Percentiles rank a stretch among this genome's conserved stretches.
phyloP scores from a whole-genome alignment of 2,888 invertebrate species.

The Arenicola marina region DNA sequence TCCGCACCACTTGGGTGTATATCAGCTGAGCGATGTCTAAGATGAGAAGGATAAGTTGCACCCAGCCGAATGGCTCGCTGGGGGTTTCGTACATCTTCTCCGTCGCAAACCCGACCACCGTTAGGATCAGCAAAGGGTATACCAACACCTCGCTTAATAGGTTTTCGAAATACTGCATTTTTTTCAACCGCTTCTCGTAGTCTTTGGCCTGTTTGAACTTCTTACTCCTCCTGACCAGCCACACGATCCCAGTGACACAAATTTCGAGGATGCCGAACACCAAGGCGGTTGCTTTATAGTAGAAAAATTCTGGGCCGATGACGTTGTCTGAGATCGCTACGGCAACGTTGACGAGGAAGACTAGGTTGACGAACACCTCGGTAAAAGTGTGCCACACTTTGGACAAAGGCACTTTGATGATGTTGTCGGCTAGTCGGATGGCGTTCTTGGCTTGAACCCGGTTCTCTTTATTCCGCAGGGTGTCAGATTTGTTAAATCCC shows the following conservation, averaged over 20 bases:
- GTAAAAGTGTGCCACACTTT: slow-evolving; percentile 14
- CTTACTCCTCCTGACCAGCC: not conserved
- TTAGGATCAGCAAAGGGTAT: slow-evolving; percentile 20
- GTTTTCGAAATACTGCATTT: slow-evolving; percentile 28
- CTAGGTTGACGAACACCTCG: slow-evolving; percentile 6
- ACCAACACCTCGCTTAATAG: slow-evolving; percentile 23
- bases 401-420: slow-evolving; percentile 20
- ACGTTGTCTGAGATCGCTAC: slow-evolving; percentile 17
- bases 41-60: slow-evolving; percentile 17
- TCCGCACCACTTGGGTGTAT: slow-evolving; percentile 13
- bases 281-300: slow-evolving; percentile 20
- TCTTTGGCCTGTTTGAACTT: slow-evolving; percentile 5
- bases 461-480: slow-evolving; percentile 12
- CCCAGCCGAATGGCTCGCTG: slow-evolving; percentile 1
- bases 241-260: slow-evolving; percentile 1
- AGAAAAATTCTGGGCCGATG: not conserved
- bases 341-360: slow-evolving; percentile 18
- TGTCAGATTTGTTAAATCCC: not conserved
- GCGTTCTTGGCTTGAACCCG: slow-evolving; percentile 15
- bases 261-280: slow-evolving; percentile 19
- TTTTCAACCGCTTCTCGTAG: slow-evolving; percentile 10
- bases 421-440: slow-evolving; percentile 4
- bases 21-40: slow-evolving; percentile 19
- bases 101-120: slow-evolving; percentile 21
- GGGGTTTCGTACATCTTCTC: slow-evolving; percentile 19